A percentile compares a stretch with the other conserved stretches of the same genome.
phyloP scores from a whole-genome alignment of 2,113 vertebrate species.

The Centropus bengalensis region DNA sequence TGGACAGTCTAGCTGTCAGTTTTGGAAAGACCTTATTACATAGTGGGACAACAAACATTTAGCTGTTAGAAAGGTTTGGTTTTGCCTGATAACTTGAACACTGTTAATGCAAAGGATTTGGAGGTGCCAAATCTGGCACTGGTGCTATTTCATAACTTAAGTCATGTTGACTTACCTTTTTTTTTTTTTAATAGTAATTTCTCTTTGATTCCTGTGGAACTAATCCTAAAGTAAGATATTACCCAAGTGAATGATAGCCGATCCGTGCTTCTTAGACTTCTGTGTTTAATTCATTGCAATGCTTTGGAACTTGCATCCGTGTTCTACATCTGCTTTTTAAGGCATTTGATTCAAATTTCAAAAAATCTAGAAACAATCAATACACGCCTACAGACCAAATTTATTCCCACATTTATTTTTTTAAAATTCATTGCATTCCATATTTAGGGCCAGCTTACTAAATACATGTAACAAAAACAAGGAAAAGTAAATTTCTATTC shows the following conservation, averaged over 20 bases:
- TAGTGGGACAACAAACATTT: background rate
- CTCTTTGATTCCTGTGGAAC: slow-evolving; percentile 4
- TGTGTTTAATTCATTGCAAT: background rate
- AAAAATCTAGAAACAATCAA: background rate
- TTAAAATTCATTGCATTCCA: background rate
- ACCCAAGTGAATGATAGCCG: background rate
- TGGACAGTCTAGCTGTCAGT: background rate
- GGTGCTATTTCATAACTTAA: background rate
- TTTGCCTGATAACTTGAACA: background rate
- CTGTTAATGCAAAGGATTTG: background rate
- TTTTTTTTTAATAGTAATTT: slow-evolving; percentile 18
- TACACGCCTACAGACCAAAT: background rate
- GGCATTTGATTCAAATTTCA: background rate
- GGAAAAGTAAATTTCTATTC: background rate
- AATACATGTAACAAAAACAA: background rate
- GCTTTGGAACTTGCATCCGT: slow-evolving; percentile 5
- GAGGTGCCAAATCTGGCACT: background rate
- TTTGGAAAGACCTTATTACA: background rate
- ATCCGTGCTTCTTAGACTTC: background rate
- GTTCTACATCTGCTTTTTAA: background rate
- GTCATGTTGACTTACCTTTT: background rate
- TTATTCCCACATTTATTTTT: background rate
- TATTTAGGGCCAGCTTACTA: background rate
- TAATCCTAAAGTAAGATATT: background rate
- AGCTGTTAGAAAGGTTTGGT: background rate